Evolutionary conservation across 2,888 invertebrate species (phyloP), one percentile per base, ranked within the genome.

Genomic region (Limnephilus lunatus): DNA sequence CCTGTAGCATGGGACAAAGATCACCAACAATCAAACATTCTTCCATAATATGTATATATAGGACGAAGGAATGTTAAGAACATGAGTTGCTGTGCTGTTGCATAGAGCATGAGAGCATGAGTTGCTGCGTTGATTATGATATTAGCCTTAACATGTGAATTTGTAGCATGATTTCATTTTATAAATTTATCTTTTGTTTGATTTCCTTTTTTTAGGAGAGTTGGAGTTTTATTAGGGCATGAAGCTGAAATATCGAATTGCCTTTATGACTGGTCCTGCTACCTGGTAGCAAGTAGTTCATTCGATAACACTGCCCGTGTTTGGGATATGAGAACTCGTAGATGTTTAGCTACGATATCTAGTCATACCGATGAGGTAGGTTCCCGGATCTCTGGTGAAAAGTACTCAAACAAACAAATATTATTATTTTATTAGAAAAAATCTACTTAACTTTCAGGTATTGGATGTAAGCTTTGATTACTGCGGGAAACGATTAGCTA

Each of bases 391-490:
- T 82, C n/a, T 39, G 25, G 48, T 82, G n/a, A 32, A 85, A 85
- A 19, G 25, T 85, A 32, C 11, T 14, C 3, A 86, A 30, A n/a
- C 19, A 44, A n/a, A 7, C 19, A 30, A 12, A 32, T 31, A 83
- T 31, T 5, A 14, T 83, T 19, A 83, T 35, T 35, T 39, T 9
- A 39, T 39, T 14, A 83, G 11, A 7, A 14, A 68, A 32, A 32
- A 19, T 83, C 25, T 83, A 83, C 25, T 88, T 30, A 32, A 88
- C 91, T 48, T 88, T 0, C 92, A 97, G 96, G 97, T 98, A 31
- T 95, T 98, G 89, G 98, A 98, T 94, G 96, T 98, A 85, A 96
- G 97, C 92, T 98, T 98, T 95, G 98, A 98, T 95, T 97, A 97
- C 95, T 97, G 97, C 0, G 98, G 98, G 0, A 97, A 97, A 94